Evolutionary conservation across 2,888 invertebrate species (phyloP), one percentile per base, ranked within the genome.

Genomic region (Clepsis dumicolana): DNA sequence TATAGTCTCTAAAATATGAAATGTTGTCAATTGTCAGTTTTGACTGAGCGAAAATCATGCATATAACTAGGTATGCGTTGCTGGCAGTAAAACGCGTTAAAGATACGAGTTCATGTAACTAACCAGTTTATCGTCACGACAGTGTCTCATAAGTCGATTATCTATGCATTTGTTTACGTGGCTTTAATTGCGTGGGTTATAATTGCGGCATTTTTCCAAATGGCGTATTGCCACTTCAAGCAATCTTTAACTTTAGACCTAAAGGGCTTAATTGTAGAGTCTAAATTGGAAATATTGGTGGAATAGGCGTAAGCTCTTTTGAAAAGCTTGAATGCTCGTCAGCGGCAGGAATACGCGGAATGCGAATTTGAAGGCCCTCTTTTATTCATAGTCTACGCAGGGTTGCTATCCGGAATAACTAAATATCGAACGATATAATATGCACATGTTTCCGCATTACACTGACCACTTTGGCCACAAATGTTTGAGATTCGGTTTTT

Each of bases 361-460:
- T 78, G 75, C 73, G 78, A 84, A 80, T 83, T 81, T 81, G 80
- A 79, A 77, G 79, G 74, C 38, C 59, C 74, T 87, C 78, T 83
- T 81, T 86, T 85, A 87, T 87, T 86, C 85, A 67, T 67, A 52
- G 56, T n/a, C 50, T 16, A 8, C 24, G 14, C 16, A 67, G 56
- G 62, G 62, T 54, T 62, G 67, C n/a, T 48, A 56, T 50, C 12
- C 12, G 16, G 10, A 14, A 16, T 44, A 16, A 18, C 44, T 44
- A 16, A 44, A 44, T 44, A 18, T 44, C 1, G 8, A 38, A 38
- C n/a, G 38, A 14, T 38, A n/a, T 5, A n/a, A 18, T 10, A n/a
- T n/a, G n/a, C n/a, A n/a, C n/a, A n/a, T n/a, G n/a, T n/a, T n/a
- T n/a, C n/a, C n/a, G n/a, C n/a, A n/a, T n/a, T n/a, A n/a, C n/a